These are phyloP conservation scores for Polia nebulosa DNA, from an alignment of 2,888 invertebrate genomes.

Conservation along the genomic window DNA sequence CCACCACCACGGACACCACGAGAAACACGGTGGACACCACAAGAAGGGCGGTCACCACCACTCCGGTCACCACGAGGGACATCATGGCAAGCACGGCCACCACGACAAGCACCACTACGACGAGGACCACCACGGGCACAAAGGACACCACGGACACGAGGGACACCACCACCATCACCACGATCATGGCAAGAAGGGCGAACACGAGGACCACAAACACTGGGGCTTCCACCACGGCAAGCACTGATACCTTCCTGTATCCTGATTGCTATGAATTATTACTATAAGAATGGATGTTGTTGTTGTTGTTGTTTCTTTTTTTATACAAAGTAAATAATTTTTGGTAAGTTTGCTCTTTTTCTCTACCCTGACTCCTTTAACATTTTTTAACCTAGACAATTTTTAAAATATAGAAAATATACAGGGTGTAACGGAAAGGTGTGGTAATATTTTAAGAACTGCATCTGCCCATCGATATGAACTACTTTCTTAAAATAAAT, in stretches of 20 bases:
- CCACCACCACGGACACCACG: constrained; percentile 94
- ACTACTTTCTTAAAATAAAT: too few relatives aligned
- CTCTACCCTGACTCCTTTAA: background rate
- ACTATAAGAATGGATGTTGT: constrained; percentile 81
- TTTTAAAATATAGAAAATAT: background rate
- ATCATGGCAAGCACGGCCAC: constrained; percentile 95
- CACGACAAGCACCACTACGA: constrained; percentile 95
- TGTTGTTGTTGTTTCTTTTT: constrained; percentile 81
- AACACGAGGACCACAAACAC: constrained; percentile 93
- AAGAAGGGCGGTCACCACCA: constrained; percentile 96
- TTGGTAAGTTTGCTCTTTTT: constrained; percentile 27
- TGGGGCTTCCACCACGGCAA: constrained; percentile 92
- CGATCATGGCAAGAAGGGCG: constrained; percentile 95
- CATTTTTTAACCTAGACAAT: background rate
- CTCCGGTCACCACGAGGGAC: constrained; percentile 94
- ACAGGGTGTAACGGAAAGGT: too few relatives aligned
- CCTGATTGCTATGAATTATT: constrained; percentile 68
- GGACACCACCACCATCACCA: constrained; percentile 94
- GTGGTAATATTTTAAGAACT: too few relatives aligned
- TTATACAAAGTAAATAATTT: constrained; percentile 80
- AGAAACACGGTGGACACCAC: constrained; percentile 94
- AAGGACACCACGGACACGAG: constrained; percentile 95
- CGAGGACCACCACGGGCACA: constrained; percentile 94
- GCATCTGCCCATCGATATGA: too few relatives aligned
- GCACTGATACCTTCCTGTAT: constrained; percentile 75